Conservation (phyloP, 2,888 invertebrate species). For the Incurvaria masculella region DNA sequence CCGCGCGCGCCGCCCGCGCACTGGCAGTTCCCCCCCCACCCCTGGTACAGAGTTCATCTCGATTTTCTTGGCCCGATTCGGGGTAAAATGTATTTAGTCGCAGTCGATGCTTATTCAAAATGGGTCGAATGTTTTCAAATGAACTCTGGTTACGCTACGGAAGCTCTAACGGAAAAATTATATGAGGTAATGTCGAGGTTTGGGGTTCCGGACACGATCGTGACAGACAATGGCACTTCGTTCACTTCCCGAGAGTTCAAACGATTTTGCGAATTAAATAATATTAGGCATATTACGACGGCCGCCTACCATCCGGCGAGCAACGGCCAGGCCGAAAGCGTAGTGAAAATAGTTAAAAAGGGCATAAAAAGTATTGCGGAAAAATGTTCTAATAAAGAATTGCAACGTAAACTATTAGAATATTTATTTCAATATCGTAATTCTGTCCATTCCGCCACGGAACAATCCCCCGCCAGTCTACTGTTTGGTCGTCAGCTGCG, state of each 20-base stretch:
- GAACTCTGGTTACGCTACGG: constrained; percentile 8
- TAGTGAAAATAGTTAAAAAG: constrained; percentile 20
- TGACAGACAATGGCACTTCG: constrained; percentile 18
- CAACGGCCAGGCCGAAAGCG: constrained; percentile 19
- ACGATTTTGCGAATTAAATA: too few species aligned
- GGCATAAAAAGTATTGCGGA: constrained; percentile 16
- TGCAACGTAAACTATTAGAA: constrained; percentile 12
- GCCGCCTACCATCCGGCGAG: constrained; percentile 18
- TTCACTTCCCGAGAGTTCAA: constrained; percentile 16
- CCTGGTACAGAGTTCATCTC: constrained; percentile 15
- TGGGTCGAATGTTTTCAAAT: constrained; percentile 16
- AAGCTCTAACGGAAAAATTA: constrained; percentile 15
- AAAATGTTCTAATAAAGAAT: too few species aligned
- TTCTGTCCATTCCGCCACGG: constrained; percentile 13
- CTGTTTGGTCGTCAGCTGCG: constrained; percentile 13
- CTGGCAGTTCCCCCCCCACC: constrained; percentile 4
- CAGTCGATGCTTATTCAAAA: constrained; percentile 14
- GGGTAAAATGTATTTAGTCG: constrained; percentile 9
- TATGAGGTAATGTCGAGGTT: constrained; percentile 18
- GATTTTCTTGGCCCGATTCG: constrained; percentile 15
- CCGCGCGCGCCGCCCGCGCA: constrained; percentile 8
- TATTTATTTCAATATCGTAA: constrained; percentile 18
- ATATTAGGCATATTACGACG: constrained; percentile 17
- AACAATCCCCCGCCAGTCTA: constrained; percentile 13
- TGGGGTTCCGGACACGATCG: constrained; percentile 15